A percentile compares a stretch with the other conserved stretches of the same genome.
phyloP scores from a whole-genome alignment of 1,140 invertebrate genomes.

The Apis mellifera region DNA sequence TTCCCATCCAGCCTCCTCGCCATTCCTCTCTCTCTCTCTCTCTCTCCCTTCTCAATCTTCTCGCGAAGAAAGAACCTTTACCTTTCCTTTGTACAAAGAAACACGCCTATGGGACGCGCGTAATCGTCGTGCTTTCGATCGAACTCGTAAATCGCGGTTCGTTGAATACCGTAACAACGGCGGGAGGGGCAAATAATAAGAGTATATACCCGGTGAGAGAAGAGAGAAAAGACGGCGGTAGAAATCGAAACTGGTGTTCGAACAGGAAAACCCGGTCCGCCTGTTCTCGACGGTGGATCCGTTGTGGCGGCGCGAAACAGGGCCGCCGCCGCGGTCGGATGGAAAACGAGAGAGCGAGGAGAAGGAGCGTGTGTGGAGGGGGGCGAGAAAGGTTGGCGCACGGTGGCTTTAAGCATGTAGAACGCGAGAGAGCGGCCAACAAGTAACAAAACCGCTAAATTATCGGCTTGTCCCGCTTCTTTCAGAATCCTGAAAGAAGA shows the following conservation, averaged over 20 bases:
- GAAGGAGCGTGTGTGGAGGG: neutral
- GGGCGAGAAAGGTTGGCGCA: conserved; percentile 24
- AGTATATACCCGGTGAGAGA: conserved; percentile 9
- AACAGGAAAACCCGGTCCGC: conserved; percentile 29
- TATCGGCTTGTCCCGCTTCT: conserved; percentile 74
- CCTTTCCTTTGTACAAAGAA: conserved; percentile 50
- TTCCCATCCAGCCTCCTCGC: neutral
- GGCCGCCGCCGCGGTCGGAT: neutral
- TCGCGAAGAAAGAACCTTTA: neutral
- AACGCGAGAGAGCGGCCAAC: conserved; percentile 52
- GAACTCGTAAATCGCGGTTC: conserved; percentile 70
- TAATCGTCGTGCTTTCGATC: conserved; percentile 69
- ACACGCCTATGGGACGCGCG: conserved; percentile 59
- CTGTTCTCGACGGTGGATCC: conserved; percentile 36
- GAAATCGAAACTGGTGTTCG: conserved; percentile 66
- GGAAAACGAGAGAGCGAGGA: neutral
- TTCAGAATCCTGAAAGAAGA: conserved; percentile 13
- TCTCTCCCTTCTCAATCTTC: neutral
- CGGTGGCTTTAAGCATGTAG: conserved; percentile 73
- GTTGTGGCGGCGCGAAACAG: conserved; percentile 16
- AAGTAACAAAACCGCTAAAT: conserved; percentile 77
- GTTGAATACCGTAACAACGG: conserved; percentile 56
- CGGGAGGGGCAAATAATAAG: conserved; percentile 58
- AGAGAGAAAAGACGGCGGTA: conserved; percentile 59
- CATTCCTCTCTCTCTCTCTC: no score